These are phyloP conservation scores for Lottia scabra DNA, from an alignment of 2,888 invertebrate species.

Conservation along the genomic window DNA sequence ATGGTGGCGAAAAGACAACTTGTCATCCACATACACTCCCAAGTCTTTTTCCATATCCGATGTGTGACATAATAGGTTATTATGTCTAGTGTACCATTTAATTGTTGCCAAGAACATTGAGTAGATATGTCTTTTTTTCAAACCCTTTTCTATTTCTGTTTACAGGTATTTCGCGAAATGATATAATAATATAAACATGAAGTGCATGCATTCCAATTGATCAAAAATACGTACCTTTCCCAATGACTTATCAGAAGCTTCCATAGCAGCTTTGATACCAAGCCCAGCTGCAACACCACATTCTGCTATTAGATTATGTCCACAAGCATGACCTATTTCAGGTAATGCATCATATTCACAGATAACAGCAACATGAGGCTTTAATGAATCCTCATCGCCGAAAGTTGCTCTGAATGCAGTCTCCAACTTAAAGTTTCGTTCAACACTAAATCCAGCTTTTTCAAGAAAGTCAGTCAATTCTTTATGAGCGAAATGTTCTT, in stretches of 20 bases:
- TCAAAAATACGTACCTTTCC: conserved; percentile 29
- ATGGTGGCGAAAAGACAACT: too few species aligned
- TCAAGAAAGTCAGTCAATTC: conserved; percentile 54
- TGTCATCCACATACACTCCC: too few species aligned
- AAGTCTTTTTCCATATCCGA: too few species aligned
- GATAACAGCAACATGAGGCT: conserved; percentile 61
- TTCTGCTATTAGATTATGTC: conserved; percentile 67
- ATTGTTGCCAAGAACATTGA: too few species aligned
- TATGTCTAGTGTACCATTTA: too few species aligned
- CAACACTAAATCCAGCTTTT: conserved; percentile 51
- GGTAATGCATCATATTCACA: conserved; percentile 69
- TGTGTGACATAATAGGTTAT: too few species aligned
- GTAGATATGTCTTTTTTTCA: too few species aligned
- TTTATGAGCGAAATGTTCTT: conserved; percentile 59
- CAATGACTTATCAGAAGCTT: conserved; percentile 19
- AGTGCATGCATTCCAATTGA: too few species aligned
- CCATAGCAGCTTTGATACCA: conserved; percentile 55
- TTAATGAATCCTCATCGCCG: conserved; percentile 14
- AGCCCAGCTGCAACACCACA: conserved; percentile 63
- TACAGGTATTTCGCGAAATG: too few species aligned
- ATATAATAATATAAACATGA: too few species aligned
- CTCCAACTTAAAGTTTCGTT: conserved; percentile 45
- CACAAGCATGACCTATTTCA: conserved; percentile 67
- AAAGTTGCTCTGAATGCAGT: conserved; percentile 52
- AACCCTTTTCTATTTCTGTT: too few species aligned